Evolutionary conservation across 2,113 vertebrate species (phyloP), one percentile per base, ranked within the genome.

Genomic region (Choloepus hoffmanni): DNA sequence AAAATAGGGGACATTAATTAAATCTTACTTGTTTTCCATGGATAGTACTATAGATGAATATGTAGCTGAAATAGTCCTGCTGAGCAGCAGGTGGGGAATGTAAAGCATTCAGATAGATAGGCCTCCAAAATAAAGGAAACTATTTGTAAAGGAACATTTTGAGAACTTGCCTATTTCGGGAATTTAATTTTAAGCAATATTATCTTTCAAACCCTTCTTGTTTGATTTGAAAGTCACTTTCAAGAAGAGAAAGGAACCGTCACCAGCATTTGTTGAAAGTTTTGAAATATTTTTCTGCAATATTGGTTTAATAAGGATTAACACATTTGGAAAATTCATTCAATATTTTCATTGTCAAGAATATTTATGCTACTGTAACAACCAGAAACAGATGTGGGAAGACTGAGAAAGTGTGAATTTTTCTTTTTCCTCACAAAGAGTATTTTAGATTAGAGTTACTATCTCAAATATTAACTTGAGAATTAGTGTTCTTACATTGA

Each of bases 331-430:
- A 72, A 97, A 96, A 78, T 43, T 24, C 5, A 33, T 91, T 85
- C 45, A 96, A 76, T 87, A 77, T 96, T 97, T 95, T 93, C 79
- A 68, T 77, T 63, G 72, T 82, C 65, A 94, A 68, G 40, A 76
- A 12, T 68, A 76, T 89, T 94, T 95, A 91, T 89, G 33, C 92
- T 94, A 5, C 84, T 87, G 58, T 33, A 92, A 79, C 40, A 89
- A 83, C 63, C 16, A 85, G 60, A 90, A 89, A 36, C 55, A 94
- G 63, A 93, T 81, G 45, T 85, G 58, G 48, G 11, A 92, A 96
- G 88, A 77, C 62, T 36, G 11, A 86, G 30, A 81, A 87, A 91
- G 33, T 89, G 21, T 86, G 83, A 81, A 89, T 92, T 86, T 89
- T 23, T 93, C 53, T 81, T 94, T 85, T 18, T 89, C 48, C 15